A percentile compares a stretch with the other conserved stretches of the same genome.
These are phyloP conservation scores for Plemyria rubiginata DNA, from an alignment of 2,888 invertebrate genomes.

Conservation along the genomic window DNA sequence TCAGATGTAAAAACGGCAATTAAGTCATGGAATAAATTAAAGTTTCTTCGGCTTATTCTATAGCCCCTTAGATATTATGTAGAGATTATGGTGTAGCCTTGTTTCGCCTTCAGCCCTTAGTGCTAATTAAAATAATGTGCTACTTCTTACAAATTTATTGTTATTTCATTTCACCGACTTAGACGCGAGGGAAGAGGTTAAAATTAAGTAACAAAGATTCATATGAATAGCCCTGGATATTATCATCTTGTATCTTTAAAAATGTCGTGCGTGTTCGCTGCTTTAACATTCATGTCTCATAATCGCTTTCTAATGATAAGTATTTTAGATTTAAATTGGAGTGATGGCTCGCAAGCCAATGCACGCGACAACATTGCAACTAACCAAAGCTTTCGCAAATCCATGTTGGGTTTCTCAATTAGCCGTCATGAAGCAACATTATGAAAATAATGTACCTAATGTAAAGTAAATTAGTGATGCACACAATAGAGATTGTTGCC, in stretches of 20 bases:
- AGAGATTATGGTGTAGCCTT: background rate
- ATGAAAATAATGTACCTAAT: background rate
- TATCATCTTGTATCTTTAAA: slow-evolving; percentile 6
- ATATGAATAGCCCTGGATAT: background rate
- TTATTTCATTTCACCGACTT: background rate
- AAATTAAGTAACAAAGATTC: background rate
- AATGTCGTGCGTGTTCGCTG: slow-evolving; percentile 24
- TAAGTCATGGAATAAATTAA: slow-evolving; percentile 23
- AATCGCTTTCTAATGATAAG: slow-evolving; percentile 31
- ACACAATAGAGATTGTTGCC: too few relatives aligned
- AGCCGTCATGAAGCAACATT: background rate
- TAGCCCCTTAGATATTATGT: slow-evolving; percentile 1
- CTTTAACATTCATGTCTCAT: slow-evolving; percentile 22
- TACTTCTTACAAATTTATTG: background rate
- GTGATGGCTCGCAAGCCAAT: slow-evolving; percentile 22
- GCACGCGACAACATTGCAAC: slow-evolving; percentile 20
- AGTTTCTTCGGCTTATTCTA: slow-evolving; percentile 21
- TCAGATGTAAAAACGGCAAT: slow-evolving; percentile 49
- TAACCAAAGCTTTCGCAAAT: slow-evolving; percentile 9
- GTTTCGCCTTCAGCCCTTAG: background rate
- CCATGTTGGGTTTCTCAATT: background rate
- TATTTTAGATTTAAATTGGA: slow-evolving; percentile 25
- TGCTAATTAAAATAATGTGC: background rate
- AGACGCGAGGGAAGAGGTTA: background rate
- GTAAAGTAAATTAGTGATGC: too few relatives aligned